phyloP scores from a whole-genome alignment of 2,797 vertebrate genomes.

The Poecilia gillii region DNA sequence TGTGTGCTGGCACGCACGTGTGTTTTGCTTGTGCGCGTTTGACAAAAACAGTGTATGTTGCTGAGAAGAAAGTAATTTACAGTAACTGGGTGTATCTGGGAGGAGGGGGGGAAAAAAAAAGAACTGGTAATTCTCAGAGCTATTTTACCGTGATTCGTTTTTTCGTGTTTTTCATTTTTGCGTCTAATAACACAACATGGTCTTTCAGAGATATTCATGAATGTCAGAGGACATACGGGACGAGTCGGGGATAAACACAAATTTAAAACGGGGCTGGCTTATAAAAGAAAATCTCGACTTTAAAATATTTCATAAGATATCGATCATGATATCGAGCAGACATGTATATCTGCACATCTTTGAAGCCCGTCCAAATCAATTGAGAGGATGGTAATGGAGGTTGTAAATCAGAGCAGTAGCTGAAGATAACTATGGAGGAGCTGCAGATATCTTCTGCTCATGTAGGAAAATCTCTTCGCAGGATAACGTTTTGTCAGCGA shows the following conservation, averaged over 20 bases:
- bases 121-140: not conserved
- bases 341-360: not conserved
- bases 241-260: not conserved
- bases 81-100: not conserved
- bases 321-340: no score
- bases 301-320: not conserved
- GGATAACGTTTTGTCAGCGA: not conserved
- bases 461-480: not conserved
- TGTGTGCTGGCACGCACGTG: not conserved
- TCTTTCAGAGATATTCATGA: not conserved
- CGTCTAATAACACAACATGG: not conserved
- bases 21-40: slow-evolving; percentile 8
- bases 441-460: not conserved
- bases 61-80: slow-evolving; percentile 22
- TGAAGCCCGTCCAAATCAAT: not conserved
- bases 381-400: not conserved
- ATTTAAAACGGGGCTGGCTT: not conserved
- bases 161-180: not conserved
- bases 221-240: not conserved
- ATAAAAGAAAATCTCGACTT: not conserved
- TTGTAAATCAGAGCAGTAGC: not conserved
- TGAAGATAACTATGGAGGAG: not conserved
- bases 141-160: not conserved
- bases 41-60: slow-evolving; percentile 18
- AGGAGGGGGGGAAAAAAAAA: no score